Evolutionary conservation across 2,888 invertebrate genomes (phyloP).

Genomic region (Ypsolopha sequella): DNA sequence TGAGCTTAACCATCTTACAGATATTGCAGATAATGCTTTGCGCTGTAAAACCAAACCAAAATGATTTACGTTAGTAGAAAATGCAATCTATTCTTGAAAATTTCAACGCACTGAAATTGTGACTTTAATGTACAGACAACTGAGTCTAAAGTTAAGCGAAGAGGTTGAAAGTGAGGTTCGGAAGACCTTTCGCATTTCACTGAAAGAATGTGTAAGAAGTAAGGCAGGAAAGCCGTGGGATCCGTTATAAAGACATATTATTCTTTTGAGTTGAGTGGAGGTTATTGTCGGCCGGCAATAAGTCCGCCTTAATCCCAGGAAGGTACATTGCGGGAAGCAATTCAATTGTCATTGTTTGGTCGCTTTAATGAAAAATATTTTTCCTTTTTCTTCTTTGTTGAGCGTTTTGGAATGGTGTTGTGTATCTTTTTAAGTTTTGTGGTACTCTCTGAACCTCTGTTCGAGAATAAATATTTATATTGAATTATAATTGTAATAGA

Average conservation of each 20-base stretch:
- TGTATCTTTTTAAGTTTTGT: background rate
- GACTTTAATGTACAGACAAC: constrained; percentile 9
- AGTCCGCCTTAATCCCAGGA: constrained; percentile 55
- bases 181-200: constrained; percentile 59
- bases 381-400: constrained; percentile 25
- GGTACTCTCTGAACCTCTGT: too few species aligned
- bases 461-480: too few species aligned
- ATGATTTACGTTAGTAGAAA: constrained; percentile 60
- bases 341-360: constrained; percentile 60
- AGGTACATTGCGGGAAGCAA: constrained; percentile 41
- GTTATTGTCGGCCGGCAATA: constrained; percentile 53
- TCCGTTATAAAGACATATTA: constrained; percentile 69
- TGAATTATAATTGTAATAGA: too few species aligned
- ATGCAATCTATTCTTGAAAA: constrained; percentile 58
- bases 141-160: constrained; percentile 20
- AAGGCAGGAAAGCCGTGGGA: constrained; percentile 59
- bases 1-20: too few species aligned
- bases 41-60: constrained; percentile 14
- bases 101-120: constrained; percentile 12
- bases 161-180: constrained; percentile 18
- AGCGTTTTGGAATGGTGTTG: background rate
- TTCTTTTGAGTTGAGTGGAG: constrained; percentile 58
- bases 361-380: constrained; percentile 64
- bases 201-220: constrained; percentile 62
- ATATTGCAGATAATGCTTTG: too few species aligned